phyloP scores from a whole-genome alignment of 2,888 invertebrate genomes.

The Pandemis heparana region DNA sequence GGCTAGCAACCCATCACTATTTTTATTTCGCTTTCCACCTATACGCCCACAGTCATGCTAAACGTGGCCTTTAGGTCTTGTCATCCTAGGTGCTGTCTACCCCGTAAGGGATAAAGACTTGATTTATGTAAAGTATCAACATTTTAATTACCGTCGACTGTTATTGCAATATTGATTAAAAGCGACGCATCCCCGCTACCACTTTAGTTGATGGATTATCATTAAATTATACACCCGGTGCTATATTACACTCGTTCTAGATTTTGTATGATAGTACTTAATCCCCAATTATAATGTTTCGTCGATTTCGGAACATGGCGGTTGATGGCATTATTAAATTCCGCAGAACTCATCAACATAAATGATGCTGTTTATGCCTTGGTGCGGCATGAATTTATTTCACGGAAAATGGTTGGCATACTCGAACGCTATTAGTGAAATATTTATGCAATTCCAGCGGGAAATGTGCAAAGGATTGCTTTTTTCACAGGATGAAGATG shows the following conservation, averaged over 20 bases:
- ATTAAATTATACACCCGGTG: not conserved
- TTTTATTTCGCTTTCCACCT: too few relatives aligned
- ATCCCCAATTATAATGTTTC: conserved; percentile 12
- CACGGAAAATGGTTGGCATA: not conserved
- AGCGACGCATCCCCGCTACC: not conserved
- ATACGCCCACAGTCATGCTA: too few relatives aligned
- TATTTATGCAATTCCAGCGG: not conserved
- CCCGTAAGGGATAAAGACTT: too few relatives aligned
- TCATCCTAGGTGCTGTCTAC: too few relatives aligned
- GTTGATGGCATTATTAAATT: conserved; percentile 20
- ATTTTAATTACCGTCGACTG: not conserved
- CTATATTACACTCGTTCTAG: not conserved
- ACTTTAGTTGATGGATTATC: not conserved
- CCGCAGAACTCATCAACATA: conserved; percentile 21
- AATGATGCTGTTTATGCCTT: conserved; percentile 10
- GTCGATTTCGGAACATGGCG: not conserved
- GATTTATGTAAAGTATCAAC: not conserved
- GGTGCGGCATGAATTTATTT: conserved; percentile 16
- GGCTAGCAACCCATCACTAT: too few relatives aligned
- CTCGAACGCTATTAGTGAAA: not conserved
- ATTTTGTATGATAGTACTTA: not conserved
- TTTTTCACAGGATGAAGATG: not conserved
- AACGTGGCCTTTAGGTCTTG: too few relatives aligned
- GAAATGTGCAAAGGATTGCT: not conserved
- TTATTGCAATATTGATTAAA: not conserved